These are phyloP conservation scores for Dendrophyllia cribrosa DNA, from an alignment of 64 coral and sea anemone species.

Conservation along the genomic window DNA sequence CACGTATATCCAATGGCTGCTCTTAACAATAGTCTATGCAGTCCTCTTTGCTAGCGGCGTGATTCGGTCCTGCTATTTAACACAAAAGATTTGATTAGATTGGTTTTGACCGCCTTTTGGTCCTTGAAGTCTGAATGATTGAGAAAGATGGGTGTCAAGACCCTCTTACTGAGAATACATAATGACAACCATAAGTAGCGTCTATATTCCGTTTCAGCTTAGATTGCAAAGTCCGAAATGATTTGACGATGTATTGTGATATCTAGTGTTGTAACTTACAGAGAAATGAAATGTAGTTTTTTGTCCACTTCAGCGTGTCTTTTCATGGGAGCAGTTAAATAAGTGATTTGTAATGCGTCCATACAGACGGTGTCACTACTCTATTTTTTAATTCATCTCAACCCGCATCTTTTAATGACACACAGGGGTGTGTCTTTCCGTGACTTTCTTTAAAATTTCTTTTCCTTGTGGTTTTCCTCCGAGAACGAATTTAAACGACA, in stretches of 20 bases:
- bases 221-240: no score
- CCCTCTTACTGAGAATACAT: background rate
- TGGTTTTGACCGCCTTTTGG: background rate
- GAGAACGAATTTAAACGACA: background rate
- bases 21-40: background rate
- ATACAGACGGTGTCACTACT: no score
- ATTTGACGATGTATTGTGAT: no score
- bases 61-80: background rate
- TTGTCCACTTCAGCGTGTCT: no score
- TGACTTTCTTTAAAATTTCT: background rate
- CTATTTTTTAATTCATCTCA: background rate
- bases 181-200: background rate
- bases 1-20: background rate
- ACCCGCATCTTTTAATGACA: no score
- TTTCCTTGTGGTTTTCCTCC: background rate
- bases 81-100: background rate
- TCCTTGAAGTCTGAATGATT: background rate
- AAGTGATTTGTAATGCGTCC: no score
- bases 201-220: background rate
- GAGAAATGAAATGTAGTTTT: no score
- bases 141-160: background rate
- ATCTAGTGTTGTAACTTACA: no score
- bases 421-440: background rate
- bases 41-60: background rate
- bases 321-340: no score